A percentile compares a stretch with the other conserved stretches of the same genome.
Conservation (phyloP, 1,140 invertebrate species). For the Plodia interpunctella region DNA sequence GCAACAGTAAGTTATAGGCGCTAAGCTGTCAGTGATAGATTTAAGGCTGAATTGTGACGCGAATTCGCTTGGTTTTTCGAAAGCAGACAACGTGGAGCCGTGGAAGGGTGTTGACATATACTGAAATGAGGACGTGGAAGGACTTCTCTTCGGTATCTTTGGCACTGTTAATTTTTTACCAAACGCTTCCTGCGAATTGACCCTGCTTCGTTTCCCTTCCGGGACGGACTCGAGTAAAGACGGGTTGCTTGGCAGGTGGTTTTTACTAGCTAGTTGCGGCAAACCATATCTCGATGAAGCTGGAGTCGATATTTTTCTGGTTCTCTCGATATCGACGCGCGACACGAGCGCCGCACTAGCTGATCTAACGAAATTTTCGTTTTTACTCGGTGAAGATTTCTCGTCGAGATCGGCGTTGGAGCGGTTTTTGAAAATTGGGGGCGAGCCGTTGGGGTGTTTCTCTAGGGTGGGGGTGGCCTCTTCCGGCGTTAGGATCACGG, state of each 20-base stretch:
- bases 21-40: constrained; percentile 79
- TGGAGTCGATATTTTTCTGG: constrained; percentile 62
- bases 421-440: constrained; percentile 45
- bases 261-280: constrained; percentile 57
- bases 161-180: constrained; percentile 49
- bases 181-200: constrained; percentile 54
- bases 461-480: constrained; percentile 34
- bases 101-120: constrained; percentile 91
- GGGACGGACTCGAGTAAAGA: constrained; percentile 59
- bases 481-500: constrained; percentile 48
- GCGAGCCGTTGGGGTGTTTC: constrained; percentile 48
- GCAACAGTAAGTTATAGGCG: constrained; percentile 63
- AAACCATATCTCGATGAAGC: constrained; percentile 47
- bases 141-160: constrained; percentile 80
- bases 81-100: constrained; percentile 86
- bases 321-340: constrained; percentile 35
- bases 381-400: constrained; percentile 24
- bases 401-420: constrained; percentile 45
- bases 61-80: constrained; percentile 85
- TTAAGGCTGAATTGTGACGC: constrained; percentile 87
- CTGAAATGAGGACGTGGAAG: constrained; percentile 87
- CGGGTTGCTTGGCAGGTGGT: constrained; percentile 49
- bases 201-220: constrained; percentile 49
- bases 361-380: constrained; percentile 70
- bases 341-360: constrained; percentile 75